Percentiles rank a stretch among this genome's conserved stretches.
phyloP scores from a whole-genome alignment of 2,888 invertebrate species.

The Neoascia interrupta region DNA sequence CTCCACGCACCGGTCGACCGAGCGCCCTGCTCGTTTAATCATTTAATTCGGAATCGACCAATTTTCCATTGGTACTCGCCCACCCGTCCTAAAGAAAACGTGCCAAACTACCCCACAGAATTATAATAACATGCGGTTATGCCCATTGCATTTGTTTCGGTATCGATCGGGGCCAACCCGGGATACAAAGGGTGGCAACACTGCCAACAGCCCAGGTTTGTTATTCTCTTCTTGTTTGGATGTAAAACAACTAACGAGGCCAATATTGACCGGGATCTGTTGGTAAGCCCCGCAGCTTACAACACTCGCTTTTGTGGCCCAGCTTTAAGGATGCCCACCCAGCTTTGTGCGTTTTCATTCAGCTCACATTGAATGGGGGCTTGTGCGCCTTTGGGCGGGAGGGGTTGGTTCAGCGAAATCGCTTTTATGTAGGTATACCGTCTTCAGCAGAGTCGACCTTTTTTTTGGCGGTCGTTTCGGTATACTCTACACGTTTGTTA shows the following conservation, averaged over 20 bases:
- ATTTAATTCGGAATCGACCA: conserved; percentile 61
- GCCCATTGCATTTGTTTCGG: conserved; percentile 24
- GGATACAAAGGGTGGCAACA: conserved; percentile 26
- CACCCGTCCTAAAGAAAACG: conserved; percentile 29
- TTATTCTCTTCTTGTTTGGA: no score
- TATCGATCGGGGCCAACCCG: conserved; percentile 26
- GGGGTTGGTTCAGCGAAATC: background rate
- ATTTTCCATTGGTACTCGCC: conserved; percentile 37
- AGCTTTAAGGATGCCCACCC: no score
- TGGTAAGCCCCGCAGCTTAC: conserved; percentile 61
- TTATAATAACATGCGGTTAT: conserved; percentile 61
- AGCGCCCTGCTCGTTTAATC: conserved; percentile 62
- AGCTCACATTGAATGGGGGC: no score
- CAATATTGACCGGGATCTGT: conserved; percentile 70
- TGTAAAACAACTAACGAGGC: conserved; percentile 71
- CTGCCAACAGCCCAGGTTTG: no score
- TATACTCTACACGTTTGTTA: conserved; percentile 31
- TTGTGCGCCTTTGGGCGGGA: no score
- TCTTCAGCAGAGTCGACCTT: no score
- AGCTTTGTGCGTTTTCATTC: no score
- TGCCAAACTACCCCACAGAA: conserved; percentile 61
- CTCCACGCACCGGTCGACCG: no score
- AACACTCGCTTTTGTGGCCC: conserved; percentile 60
- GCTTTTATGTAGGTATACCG: background rate
- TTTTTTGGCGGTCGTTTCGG: conserved; percentile 6